Evolutionary conservation across 1,140 invertebrate genomes (phyloP).

Genomic region (Triops longicaudatus): DNA sequence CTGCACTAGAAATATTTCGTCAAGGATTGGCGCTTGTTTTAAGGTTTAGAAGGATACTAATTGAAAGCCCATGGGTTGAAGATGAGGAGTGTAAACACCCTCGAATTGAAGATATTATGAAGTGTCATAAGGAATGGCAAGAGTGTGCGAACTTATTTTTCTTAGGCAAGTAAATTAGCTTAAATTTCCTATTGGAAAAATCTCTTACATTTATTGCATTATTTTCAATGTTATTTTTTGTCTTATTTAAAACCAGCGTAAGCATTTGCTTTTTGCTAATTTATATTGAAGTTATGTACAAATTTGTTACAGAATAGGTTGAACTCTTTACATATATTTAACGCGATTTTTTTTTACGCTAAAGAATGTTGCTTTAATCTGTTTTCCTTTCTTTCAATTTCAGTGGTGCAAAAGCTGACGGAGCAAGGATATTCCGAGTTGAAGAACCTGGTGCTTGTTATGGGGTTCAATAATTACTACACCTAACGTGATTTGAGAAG

Average conservation of each 20-base stretch:
- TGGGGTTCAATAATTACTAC: conserved; percentile 12
- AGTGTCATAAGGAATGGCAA: background rate
- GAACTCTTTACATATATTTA: too few relatives aligned
- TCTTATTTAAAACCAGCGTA: too few relatives aligned
- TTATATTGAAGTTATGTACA: too few relatives aligned
- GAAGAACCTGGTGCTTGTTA: background rate
- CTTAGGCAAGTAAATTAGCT: background rate
- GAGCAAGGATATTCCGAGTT: background rate
- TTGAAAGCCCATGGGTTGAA: background rate
- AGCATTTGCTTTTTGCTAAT: too few relatives aligned
- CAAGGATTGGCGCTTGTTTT: background rate
- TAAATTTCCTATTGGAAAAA: background rate
- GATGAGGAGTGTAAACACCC: background rate
- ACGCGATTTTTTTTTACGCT: too few relatives aligned
- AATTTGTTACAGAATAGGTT: too few relatives aligned
- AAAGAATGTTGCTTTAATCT: background rate
- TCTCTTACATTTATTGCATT: background rate
- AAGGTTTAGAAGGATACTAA: background rate
- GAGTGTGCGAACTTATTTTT: background rate
- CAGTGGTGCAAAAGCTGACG: background rate
- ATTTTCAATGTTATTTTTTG: background rate
- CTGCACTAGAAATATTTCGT: background rate
- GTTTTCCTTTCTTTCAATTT: background rate
- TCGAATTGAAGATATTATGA: background rate
- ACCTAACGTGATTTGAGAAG: background rate